A percentile compares a stretch with the other conserved stretches of the same genome.
Conservation (phyloP, 2,888 invertebrate species). For the Tiliacea aurago region DNA sequence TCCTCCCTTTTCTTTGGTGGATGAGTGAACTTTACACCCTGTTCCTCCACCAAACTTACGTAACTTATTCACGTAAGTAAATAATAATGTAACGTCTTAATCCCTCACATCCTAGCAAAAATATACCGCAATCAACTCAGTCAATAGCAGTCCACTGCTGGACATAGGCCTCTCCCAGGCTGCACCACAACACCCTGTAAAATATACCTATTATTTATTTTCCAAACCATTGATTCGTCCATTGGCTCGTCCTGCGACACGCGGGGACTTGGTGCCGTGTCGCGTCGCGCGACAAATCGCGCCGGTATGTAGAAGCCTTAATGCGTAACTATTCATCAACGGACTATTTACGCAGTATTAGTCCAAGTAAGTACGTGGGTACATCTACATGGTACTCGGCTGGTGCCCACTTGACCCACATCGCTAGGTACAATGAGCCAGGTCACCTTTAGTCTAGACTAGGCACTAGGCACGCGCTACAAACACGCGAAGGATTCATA, state of each 20-base stretch:
- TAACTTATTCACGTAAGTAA: no score
- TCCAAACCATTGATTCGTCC: background rate
- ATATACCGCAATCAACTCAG: no score
- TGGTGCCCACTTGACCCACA: slow-evolving; percentile 62
- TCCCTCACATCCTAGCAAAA: background rate
- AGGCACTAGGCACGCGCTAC: slow-evolving; percentile 39
- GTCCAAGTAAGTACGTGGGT: slow-evolving; percentile 39
- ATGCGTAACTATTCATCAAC: background rate
- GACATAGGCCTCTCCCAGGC: no score
- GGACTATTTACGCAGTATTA: slow-evolving; percentile 11
- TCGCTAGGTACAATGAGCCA: slow-evolving; percentile 50
- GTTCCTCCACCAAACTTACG: no score
- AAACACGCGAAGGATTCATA: slow-evolving; percentile 27
- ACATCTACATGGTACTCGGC: slow-evolving; percentile 3
- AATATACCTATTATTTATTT: background rate
- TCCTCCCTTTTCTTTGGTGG: no score
- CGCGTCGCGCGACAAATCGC: no score
- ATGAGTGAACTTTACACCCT: no score
- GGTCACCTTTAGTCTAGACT: slow-evolving; percentile 49
- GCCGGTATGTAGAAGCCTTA: no score
- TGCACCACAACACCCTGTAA: no score
- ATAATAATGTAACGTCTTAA: background rate
- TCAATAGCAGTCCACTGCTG: no score
- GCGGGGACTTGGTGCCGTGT: no score
- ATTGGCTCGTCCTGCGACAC: no score